A percentile compares a stretch with the other conserved stretches of the same genome.
phyloP scores from a whole-genome alignment of 1,140 invertebrate species.

The Chrysopa pallens region DNA sequence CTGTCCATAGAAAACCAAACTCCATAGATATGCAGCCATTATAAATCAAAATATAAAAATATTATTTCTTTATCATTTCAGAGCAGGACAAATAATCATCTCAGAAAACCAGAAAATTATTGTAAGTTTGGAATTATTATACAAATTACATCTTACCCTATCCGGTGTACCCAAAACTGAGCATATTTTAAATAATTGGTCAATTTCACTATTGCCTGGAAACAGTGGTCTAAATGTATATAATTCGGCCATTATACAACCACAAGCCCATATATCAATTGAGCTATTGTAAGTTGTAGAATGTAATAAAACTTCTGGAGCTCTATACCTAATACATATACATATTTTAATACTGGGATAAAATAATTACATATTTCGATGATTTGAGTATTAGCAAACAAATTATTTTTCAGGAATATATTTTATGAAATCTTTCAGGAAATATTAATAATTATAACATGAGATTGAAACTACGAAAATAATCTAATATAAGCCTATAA shows the following conservation, averaged over 20 bases:
- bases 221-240: conserved; percentile 97
- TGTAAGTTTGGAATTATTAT: no score
- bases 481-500: no score
- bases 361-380: no score
- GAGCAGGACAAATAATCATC: no score
- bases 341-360: neutral
- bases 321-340: conserved; percentile 50
- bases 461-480: no score
- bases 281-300: conserved; percentile 92
- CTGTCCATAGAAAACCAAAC: neutral
- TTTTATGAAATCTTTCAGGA: no score
- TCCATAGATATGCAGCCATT: neutral
- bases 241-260: conserved; percentile 95
- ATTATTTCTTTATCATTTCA: no score
- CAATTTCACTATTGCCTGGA: conserved; percentile 93
- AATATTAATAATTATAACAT: no score
- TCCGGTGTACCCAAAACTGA: conserved; percentile 88
- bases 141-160: conserved; percentile 33
- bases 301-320: conserved; percentile 88
- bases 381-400: no score
- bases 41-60: no score
- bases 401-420: no score
- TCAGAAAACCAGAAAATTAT: no score
- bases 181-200: conserved; percentile 96
- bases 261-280: conserved; percentile 96